A percentile compares a stretch with the other conserved stretches of the same genome.
Conservation (phyloP, 2,113 vertebrate genomes). For the Tympanuchus pallidicinctus region DNA sequence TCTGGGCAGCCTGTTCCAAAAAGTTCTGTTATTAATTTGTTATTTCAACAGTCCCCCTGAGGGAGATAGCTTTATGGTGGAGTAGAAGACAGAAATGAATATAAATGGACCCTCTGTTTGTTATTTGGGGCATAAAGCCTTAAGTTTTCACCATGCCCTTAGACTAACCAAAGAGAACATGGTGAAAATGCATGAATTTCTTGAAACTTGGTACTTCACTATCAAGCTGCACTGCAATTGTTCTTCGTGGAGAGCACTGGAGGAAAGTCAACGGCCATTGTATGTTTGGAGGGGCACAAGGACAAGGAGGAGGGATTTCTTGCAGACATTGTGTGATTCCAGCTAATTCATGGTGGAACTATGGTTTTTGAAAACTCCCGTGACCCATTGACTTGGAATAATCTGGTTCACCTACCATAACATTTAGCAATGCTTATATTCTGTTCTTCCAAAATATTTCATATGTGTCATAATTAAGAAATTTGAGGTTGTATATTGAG, state of each 20-base stretch:
- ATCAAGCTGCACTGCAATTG: background rate
- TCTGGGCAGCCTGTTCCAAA: no score
- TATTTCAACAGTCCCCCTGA: background rate
- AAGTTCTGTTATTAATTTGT: background rate
- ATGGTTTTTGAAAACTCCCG: background rate
- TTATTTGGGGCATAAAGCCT: background rate
- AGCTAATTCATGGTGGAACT: background rate
- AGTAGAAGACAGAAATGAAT: background rate
- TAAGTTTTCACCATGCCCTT: background rate
- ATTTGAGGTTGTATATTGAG: background rate
- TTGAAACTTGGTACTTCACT: background rate
- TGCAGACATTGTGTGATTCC: background rate
- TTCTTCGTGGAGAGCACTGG: background rate
- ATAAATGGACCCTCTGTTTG: background rate
- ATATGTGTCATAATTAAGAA: background rate
- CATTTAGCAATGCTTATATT: background rate
- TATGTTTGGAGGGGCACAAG: background rate
- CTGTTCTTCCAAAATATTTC: background rate
- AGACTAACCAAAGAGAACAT: background rate
- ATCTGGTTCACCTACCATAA: accelerated
- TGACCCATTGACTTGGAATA: background rate
- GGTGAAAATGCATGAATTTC: background rate
- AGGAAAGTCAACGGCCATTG: background rate
- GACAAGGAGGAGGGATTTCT: background rate
- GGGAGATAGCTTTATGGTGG: background rate